These are phyloP conservation scores for Sarcophilus harrisii DNA, from an alignment of 2,797 vertebrate genomes.

Conservation along the genomic window DNA sequence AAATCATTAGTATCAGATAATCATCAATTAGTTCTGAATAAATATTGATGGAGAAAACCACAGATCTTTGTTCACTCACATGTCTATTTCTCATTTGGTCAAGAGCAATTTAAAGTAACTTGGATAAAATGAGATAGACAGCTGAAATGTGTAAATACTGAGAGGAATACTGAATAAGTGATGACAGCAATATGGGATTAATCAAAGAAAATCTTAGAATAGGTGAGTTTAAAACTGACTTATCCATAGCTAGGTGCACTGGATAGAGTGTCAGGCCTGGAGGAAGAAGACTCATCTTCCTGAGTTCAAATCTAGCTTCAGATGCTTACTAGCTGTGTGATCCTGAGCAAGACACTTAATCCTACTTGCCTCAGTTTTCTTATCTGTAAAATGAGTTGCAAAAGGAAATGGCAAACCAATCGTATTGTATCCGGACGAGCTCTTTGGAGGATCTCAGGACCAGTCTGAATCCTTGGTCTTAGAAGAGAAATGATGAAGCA, in stretches of 20 bases:
- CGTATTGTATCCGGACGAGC: too few relatives aligned
- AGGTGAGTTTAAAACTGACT: conserved; percentile 22
- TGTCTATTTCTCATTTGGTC: conserved; percentile 6
- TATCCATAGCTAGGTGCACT: not conserved
- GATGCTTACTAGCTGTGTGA: not conserved
- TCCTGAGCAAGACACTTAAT: not conserved
- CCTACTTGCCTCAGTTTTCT: not conserved
- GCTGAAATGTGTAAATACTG: not conserved
- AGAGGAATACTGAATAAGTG: not conserved
- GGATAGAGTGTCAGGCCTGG: not conserved
- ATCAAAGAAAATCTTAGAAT: conserved; percentile 2
- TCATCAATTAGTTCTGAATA: not conserved
- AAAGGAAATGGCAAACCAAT: too few relatives aligned
- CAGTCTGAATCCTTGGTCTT: too few relatives aligned
- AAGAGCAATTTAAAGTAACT: not conserved
- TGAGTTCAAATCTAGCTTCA: not conserved
- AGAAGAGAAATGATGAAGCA: too few relatives aligned
- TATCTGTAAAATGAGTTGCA: not conserved
- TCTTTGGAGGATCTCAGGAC: too few relatives aligned
- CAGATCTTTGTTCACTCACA: not conserved
- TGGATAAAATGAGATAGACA: conserved; percentile 27
- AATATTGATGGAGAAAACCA: conserved; percentile 32
- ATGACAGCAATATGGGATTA: conserved; percentile 5
- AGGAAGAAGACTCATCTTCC: not conserved
- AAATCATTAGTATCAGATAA: conserved; percentile 1